Percentiles rank a stretch among this genome's conserved stretches.
Evolutionary conservation across 2,888 invertebrate genomes (phyloP).

Genomic region (Drosophila meridiana): DNA sequence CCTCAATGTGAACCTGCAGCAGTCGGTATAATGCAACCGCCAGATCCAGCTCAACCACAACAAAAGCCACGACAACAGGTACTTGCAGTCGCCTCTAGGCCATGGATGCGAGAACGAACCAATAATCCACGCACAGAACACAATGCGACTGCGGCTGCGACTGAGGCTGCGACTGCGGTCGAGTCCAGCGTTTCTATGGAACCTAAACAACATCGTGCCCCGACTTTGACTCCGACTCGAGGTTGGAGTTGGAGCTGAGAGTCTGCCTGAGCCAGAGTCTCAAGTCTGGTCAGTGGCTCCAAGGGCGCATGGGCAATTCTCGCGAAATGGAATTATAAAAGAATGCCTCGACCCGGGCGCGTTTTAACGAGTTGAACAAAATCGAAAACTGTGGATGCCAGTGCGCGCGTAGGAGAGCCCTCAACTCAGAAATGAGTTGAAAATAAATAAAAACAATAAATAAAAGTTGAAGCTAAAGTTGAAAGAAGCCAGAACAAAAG

Average conservation of each 20-base stretch:
- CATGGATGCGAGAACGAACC: constrained; percentile 76
- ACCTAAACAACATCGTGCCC: constrained; percentile 56
- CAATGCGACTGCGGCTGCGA: constrained; percentile 42
- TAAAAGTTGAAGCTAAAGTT: constrained; percentile 57
- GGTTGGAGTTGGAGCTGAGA: constrained; percentile 16
- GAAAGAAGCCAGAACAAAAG: constrained; percentile 59
- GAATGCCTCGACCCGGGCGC: constrained; percentile 80
- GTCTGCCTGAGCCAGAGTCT: constrained; percentile 12
- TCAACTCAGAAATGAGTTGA: constrained; percentile 68
- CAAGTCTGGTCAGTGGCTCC: constrained; percentile 63
- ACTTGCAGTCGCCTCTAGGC: constrained; percentile 73
- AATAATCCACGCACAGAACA: constrained; percentile 74
- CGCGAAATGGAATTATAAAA: constrained; percentile 83
- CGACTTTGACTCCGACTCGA: constrained; percentile 36
- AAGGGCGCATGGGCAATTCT: constrained; percentile 82
- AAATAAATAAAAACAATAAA: constrained; percentile 77
- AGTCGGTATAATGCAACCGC: constrained; percentile 55
- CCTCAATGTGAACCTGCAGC: constrained; percentile 62
- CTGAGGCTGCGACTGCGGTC: constrained; percentile 54
- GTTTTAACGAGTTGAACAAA: constrained; percentile 83
- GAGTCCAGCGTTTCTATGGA: constrained; percentile 66
- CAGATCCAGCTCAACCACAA: constrained; percentile 63
- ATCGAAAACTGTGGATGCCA: constrained; percentile 68
- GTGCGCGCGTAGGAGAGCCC: constrained; percentile 56
- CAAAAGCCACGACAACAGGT: constrained; percentile 76